Base-by-base conservation (phyloP, 2,888 invertebrate genomes). In the Caenorhabditis macrosperma region DNA sequence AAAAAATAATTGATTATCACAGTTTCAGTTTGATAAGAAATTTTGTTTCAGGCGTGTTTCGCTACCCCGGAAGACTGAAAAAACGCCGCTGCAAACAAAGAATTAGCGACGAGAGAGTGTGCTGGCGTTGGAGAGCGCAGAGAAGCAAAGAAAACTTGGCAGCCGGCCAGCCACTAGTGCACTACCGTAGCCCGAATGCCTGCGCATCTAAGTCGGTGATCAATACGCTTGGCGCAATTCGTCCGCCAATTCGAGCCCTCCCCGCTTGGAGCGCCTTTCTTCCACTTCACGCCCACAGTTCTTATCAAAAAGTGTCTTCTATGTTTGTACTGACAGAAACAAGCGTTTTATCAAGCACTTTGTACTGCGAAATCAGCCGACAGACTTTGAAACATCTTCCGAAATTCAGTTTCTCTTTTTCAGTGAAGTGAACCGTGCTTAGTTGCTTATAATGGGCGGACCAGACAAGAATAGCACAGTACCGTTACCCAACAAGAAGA, bases 401-500 rank as follows among this genome's bases (percentile, higher is more conserved):
- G 24, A 38, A 20, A 4, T 5, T 38, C 15, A 38, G 4, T 22
- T 54, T 38, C 17, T 24, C 1, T 20, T 9, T 78, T 71, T 44
- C 66, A 78, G 72, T 68, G 67, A 59, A 66, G 44, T 28, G 55
- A 63, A 61, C 71, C 78, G 68, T 64, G 41, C 64, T 55, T 55
- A 38, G 57, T 46, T 61, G 76, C 50, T 61, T 50, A 61, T 2
- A 48, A 79, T 79, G 79, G 79, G 79, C 15, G 79, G 79, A 55
- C 74, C 79, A 46, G 78, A 66, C 12, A 64, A 85, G 69, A 87
- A 86, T 63, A 85, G 81, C 69, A 83, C 85, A 41, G 75, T 82
- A 30, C 83, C 85, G 33, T 30, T 68, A 7, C 61, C 82, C 33
- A 83, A 85, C 67, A 88, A 88, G 77, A 87, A 87, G 67, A 82